phyloP scores from a whole-genome alignment of 92 coral and sea anemone genomes.

The Blastomussa wellsi region DNA sequence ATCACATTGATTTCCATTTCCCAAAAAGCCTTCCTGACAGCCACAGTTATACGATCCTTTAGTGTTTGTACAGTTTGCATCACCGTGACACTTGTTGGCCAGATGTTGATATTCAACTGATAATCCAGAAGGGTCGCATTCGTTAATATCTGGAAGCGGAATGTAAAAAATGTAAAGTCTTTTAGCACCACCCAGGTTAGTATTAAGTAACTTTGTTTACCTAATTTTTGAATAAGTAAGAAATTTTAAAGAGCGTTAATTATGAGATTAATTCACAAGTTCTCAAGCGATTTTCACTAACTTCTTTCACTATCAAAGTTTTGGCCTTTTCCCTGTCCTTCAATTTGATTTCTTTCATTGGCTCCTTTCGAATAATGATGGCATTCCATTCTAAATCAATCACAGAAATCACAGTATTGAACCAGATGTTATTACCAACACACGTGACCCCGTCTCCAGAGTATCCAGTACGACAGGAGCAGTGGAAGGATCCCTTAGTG shows the following conservation, averaged over 20 bases:
- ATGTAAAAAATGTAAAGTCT: neutral
- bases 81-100: conserved; percentile 58
- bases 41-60: conserved; percentile 60
- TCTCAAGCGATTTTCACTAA: too few relatives aligned
- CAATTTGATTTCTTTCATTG: neutral
- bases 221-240: too few relatives aligned
- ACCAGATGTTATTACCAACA: conserved; percentile 22
- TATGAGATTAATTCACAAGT: too few relatives aligned
- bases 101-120: conserved; percentile 46
- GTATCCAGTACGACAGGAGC: conserved; percentile 67
- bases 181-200: neutral
- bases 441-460: conserved; percentile 73
- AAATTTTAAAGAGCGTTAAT: too few relatives aligned
- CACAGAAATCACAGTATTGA: neutral
- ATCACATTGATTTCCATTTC: conserved; percentile 47
- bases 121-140: conserved; percentile 52
- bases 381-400: neutral
- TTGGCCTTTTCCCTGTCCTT: neutral
- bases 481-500: conserved; percentile 68
- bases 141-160: conserved; percentile 49
- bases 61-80: conserved; percentile 69
- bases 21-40: conserved; percentile 53
- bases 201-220: neutral
- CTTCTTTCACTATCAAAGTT: too few relatives aligned
- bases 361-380: neutral